Evolutionary conservation across 2,797 vertebrate genomes (phyloP), one percentile per base, ranked within the genome.

Genomic region (Lindbergichthys nudifrons): DNA sequence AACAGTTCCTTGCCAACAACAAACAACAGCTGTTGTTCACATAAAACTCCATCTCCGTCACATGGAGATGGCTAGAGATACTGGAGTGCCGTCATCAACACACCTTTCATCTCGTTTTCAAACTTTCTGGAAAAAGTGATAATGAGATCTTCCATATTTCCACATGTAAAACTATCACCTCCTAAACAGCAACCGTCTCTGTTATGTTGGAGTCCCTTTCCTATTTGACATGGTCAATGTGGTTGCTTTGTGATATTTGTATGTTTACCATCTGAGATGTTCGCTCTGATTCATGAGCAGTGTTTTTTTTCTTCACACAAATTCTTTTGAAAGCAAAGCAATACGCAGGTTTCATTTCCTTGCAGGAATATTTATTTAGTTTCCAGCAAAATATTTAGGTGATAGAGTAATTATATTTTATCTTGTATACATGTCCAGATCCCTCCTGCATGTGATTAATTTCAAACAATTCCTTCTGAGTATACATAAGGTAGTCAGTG

Each of bases 331-430:
- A 68, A 68, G 85, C 56, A 70, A 72, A 88, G 70, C 75, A 76
- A 87, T 84, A 85, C 73, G 67, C 75, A 47, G 84, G 81, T 85
- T 89, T 89, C 80, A 91, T 91, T 92, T 93, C 91, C 89, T 89
- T 54, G 26, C 86, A 5, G 50, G 77, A 45, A 50, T 92, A 92
- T 94, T 93, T 94, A 92, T 94, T 94, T 94, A 83, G 87, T 83
- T 90, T 82, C 81, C 76, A 30, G 75, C 82, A 88, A 93, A 94
- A 94, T 94, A 94, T 94, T 94, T 94, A 90, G 89, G 88, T 82
- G 91, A 90, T 78, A 85, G 89, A 72, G 81, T 93, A 92, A 93
- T 93, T 92, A 92, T 91, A 91, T 93, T 94, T 92, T 92, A 89
- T 92, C 86, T 89, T 93, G 90, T 92, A 88, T 92, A 93, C 89